Conservation (phyloP, 2,888 invertebrate species). For the Drosophila koepferae region DNA sequence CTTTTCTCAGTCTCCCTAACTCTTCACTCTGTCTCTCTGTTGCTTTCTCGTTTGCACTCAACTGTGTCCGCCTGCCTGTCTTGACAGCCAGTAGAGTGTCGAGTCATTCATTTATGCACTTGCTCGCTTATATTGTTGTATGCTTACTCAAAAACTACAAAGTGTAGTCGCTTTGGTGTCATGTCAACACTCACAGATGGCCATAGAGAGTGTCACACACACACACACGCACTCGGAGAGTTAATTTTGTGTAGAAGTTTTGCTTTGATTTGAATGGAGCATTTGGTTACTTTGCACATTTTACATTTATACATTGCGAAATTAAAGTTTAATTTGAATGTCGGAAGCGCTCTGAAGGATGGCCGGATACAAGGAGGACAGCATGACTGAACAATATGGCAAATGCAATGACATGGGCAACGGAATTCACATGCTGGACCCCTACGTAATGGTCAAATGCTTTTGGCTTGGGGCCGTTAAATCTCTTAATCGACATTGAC, state of each 20-base stretch:
- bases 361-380: conserved; percentile 1
- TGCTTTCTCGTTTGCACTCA: neutral
- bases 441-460: conserved; percentile 18
- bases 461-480: conserved; percentile 56
- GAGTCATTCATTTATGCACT: conserved; percentile 72
- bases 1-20: neutral
- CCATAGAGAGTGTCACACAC: conserved; percentile 6
- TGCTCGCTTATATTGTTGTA: conserved; percentile 60
- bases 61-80: conserved; percentile 12
- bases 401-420: neutral
- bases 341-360: conserved; percentile 10
- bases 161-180: conserved; percentile 58
- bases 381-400: conserved; percentile 4
- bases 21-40: neutral
- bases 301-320: conserved; percentile 36
- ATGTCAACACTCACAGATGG: conserved; percentile 51
- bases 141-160: conserved; percentile 66
- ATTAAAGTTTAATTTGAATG: conserved; percentile 67
- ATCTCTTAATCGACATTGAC: conserved; percentile 76
- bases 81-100: conserved; percentile 46
- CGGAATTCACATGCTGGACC: conserved; percentile 19
- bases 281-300: conserved; percentile 19
- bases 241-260: conserved; percentile 29
- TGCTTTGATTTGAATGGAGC: conserved; percentile 62
- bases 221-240: neutral